Percentiles rank a stretch among this genome's conserved stretches.
Evolutionary conservation across 2,797 vertebrate species (phyloP).

Genomic region (Fistularia tabacaria): DNA sequence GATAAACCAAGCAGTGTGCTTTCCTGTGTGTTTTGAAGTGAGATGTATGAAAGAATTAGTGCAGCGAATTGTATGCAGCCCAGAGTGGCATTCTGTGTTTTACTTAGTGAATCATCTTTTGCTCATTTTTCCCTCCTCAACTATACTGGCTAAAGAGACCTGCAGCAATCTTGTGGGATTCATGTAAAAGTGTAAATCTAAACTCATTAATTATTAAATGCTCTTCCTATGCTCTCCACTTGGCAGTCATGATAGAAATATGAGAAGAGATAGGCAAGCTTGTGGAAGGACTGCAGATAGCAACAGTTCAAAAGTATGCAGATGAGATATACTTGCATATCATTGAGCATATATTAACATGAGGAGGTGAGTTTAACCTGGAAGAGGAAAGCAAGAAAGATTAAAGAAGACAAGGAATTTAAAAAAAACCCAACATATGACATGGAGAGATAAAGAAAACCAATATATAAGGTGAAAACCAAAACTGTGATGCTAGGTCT

Average conservation of each 20-base stretch:
- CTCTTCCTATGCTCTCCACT: conserved; percentile 19
- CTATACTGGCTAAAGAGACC: too few species aligned
- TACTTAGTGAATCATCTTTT: background rate
- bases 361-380: conserved; percentile 8
- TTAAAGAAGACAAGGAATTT: background rate
- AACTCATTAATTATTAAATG: conserved; percentile 16
- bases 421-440: too few species aligned
- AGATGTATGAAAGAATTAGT: too few species aligned
- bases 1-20: too few species aligned
- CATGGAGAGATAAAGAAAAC: too few species aligned
- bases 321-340: conserved; percentile 36
- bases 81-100: background rate
- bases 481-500: too few species aligned
- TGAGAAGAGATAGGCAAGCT: background rate
- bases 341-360: conserved; percentile 1
- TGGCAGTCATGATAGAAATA: conserved; percentile 13
- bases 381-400: background rate
- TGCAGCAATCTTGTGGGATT: background rate
- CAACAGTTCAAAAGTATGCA: conserved; percentile 60
- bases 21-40: too few species aligned
- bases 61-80: too few species aligned
- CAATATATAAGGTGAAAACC: too few species aligned
- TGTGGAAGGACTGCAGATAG: conserved; percentile 31
- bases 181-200: background rate
- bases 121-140: too few species aligned